phyloP scores from a whole-genome alignment of 2,888 invertebrate genomes.

The Diogma glabrata region DNA sequence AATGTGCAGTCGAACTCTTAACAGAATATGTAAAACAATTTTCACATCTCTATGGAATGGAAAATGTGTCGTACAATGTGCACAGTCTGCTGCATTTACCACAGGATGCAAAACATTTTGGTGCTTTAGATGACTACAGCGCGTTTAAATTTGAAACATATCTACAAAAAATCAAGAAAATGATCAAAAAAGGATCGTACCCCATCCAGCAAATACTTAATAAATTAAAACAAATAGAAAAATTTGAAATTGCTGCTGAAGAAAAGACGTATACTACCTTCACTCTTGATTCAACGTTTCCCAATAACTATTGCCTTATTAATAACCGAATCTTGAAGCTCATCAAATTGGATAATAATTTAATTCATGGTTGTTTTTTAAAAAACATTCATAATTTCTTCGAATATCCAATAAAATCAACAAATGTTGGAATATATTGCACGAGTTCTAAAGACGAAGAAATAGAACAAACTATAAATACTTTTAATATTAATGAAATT shows the following conservation, averaged over 20 bases:
- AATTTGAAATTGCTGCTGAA: not conserved
- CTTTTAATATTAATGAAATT: not conserved
- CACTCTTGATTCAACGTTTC: not conserved
- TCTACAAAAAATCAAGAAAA: conserved; percentile 12
- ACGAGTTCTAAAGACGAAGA: not conserved
- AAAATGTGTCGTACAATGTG: conserved; percentile 14
- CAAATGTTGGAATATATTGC: not conserved
- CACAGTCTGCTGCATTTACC: conserved; percentile 14
- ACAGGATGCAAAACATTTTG: conserved; percentile 12
- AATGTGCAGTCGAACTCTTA: conserved; percentile 3
- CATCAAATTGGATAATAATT: no score
- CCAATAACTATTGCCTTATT: not conserved
- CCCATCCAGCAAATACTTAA: not conserved
- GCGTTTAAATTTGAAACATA: conserved; percentile 15
- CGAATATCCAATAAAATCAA: not conserved
- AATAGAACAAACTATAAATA: not conserved
- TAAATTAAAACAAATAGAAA: not conserved
- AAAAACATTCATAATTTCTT: not conserved
- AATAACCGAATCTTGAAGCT: not conserved
- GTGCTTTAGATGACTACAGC: conserved; percentile 12
- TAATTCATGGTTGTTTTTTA: no score
- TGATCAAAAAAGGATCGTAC: conserved; percentile 10
- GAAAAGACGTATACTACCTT: conserved; percentile 1
- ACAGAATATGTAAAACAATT: conserved; percentile 9
- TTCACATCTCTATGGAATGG: conserved; percentile 14